Conservation (phyloP, 2,797 vertebrate species). For the Sebastes wilsoni region DNA sequence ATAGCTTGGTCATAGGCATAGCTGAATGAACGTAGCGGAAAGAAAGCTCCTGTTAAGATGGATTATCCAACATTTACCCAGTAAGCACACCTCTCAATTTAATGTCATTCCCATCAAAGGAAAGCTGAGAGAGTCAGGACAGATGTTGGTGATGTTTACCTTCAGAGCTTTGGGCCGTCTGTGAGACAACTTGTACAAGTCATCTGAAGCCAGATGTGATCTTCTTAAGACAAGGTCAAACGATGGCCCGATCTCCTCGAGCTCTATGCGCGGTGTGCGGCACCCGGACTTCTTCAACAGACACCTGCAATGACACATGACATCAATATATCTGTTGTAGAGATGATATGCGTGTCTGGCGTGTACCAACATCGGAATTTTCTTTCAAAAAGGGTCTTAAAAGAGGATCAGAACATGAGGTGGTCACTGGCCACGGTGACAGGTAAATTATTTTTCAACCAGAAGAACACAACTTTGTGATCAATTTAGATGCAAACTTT, state of each 20-base stretch:
- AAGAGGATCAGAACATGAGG: background rate
- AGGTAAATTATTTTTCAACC: background rate
- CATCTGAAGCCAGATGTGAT: slow-evolving; percentile 93
- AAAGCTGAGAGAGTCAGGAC: background rate
- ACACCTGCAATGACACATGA: slow-evolving; percentile 72
- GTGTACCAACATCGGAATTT: background rate
- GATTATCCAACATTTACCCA: background rate
- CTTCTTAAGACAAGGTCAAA: slow-evolving; percentile 91
- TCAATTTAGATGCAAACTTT: background rate
- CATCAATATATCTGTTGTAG: background rate
- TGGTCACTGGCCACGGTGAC: no score
- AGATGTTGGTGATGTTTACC: slow-evolving; percentile 72
- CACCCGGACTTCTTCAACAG: slow-evolving; percentile 96
- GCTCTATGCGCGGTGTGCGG: slow-evolving; percentile 91
- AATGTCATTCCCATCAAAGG: background rate
- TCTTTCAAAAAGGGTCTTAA: background rate
- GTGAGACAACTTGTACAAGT: slow-evolving; percentile 90
- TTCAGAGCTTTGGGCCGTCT: slow-evolving; percentile 90
- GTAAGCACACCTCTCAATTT: background rate
- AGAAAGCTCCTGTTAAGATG: background rate
- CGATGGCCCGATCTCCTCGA: slow-evolving; percentile 95
- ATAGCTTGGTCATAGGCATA: background rate
- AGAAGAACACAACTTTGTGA: background rate
- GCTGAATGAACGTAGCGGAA: background rate
- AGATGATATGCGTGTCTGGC: background rate